Percentiles rank a stretch among this genome's conserved stretches.
phyloP scores from a whole-genome alignment of 2,888 invertebrate genomes.

The Standfussiana lucernea region DNA sequence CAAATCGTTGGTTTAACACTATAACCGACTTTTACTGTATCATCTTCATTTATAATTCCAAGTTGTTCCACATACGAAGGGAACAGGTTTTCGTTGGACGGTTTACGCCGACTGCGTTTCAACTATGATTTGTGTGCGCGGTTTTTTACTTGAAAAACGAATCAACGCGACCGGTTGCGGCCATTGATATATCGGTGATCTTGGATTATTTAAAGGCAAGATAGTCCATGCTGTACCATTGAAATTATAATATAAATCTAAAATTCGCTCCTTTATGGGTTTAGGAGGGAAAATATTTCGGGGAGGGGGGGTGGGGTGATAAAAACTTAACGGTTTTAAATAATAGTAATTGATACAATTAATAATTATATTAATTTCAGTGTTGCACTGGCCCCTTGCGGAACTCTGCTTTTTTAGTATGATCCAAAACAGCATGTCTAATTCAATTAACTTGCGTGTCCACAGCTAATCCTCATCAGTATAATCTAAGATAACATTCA shows the following conservation, averaged over 20 bases:
- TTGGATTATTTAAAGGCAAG: slow-evolving; percentile 45
- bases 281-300: neutral
- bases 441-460: slow-evolving; percentile 39
- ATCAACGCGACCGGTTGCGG: slow-evolving; percentile 72
- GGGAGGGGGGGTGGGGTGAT: neutral
- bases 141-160: slow-evolving; percentile 74
- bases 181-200: slow-evolving; percentile 72
- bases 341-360: neutral
- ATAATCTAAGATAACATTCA: slow-evolving; percentile 57
- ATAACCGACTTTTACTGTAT: slow-evolving; percentile 79
- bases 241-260: neutral
- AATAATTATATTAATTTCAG: neutral
- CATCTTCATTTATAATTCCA: slow-evolving; percentile 75
- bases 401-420: slow-evolving; percentile 1
- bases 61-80: slow-evolving; percentile 72
- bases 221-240: slow-evolving; percentile 25
- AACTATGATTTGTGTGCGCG: slow-evolving; percentile 75
- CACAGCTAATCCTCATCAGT: slow-evolving; percentile 58
- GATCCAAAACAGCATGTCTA: neutral
- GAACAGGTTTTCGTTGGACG: slow-evolving; percentile 69
- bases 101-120: slow-evolving; percentile 55
- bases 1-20: slow-evolving; percentile 70
- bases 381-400: no score
- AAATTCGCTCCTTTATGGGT: neutral
- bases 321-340: neutral